phyloP scores from a whole-genome alignment of 2,797 vertebrate genomes.

The Gymnocypris eckloni region DNA sequence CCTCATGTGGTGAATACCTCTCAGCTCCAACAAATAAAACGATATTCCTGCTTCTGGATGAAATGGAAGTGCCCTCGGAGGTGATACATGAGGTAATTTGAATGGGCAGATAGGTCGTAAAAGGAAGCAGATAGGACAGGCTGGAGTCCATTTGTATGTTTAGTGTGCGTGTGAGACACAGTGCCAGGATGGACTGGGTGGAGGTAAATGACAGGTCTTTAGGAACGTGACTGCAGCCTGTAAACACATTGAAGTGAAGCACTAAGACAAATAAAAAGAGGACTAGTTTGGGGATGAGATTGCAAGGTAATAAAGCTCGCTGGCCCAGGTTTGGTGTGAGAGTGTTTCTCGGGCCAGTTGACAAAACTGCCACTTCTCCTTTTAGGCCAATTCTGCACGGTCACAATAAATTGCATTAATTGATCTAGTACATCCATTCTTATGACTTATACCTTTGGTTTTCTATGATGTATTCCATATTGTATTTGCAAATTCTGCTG shows the following conservation, averaged over 20 bases:
- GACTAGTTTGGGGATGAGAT: conserved; percentile 64
- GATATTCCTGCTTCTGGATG: not conserved
- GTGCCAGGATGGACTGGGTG: conserved; percentile 19
- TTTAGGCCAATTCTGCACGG: not conserved
- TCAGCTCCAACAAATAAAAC: conserved; percentile 19
- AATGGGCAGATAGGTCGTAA: conserved; percentile 54
- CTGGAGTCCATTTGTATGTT: conserved; percentile 29
- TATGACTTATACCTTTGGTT: not conserved
- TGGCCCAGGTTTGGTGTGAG: not conserved
- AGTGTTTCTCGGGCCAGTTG: not conserved
- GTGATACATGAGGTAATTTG: conserved; percentile 41
- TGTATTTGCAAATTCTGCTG: not conserved
- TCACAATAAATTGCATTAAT: not conserved
- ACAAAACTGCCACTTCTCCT: not conserved
- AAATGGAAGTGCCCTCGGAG: conserved; percentile 2
- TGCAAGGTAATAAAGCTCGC: conserved; percentile 4
- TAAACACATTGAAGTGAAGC: conserved; percentile 70
- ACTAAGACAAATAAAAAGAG: conserved; percentile 73
- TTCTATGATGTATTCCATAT: not conserved
- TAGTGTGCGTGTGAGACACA: not conserved
- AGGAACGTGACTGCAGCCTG: conserved; percentile 60
- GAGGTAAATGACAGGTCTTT: conserved; percentile 70
- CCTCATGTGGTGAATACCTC: conserved; percentile 40
- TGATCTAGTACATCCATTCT: not conserved
- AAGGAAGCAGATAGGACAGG: conserved; percentile 44